A percentile compares a stretch with the other conserved stretches of the same genome.
Conservation (phyloP, 2,888 invertebrate species). For the Acronicta leporina region DNA sequence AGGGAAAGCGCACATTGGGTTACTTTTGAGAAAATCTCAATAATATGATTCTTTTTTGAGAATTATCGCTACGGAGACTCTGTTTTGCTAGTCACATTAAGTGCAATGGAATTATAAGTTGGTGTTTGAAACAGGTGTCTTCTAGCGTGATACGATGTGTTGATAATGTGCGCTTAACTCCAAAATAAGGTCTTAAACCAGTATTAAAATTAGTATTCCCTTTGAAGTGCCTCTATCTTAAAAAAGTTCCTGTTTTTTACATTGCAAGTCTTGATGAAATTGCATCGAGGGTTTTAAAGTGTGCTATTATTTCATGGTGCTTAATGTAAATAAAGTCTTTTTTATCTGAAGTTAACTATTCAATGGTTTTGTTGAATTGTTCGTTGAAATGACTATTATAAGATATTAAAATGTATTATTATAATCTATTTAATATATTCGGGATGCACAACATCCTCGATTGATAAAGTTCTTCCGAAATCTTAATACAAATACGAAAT, state of each 20-base stretch:
- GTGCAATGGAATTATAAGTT: conserved; percentile 46
- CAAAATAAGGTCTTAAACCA: conserved; percentile 49
- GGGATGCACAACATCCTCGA: not conserved
- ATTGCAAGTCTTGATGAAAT: conserved; percentile 56
- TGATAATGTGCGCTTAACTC: conserved; percentile 34
- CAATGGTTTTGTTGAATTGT: conserved; percentile 39
- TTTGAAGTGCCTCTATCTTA: conserved; percentile 56
- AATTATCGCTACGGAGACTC: conserved; percentile 15
- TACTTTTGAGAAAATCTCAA: conserved; percentile 16
- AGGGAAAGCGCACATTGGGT: conserved; percentile 40
- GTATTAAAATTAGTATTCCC: conserved; percentile 62
- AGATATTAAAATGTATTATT: conserved; percentile 25
- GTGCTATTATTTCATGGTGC: conserved; percentile 41
- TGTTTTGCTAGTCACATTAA: conserved; percentile 52
- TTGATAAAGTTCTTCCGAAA: conserved; percentile 36
- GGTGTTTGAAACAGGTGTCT: conserved; percentile 37
- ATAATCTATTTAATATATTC: conserved; percentile 6
- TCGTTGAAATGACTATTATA: conserved; percentile 6
- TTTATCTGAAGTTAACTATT: conserved; percentile 9
- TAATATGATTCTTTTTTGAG: conserved; percentile 10
- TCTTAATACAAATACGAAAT: conserved; percentile 33
- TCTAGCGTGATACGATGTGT: conserved; percentile 15
- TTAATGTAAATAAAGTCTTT: conserved; percentile 33
- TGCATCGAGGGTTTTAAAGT: conserved; percentile 33
- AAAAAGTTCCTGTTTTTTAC: conserved; percentile 62